Conservation (phyloP, 2,888 invertebrate species). For the Eupithecia pulchellata region DNA sequence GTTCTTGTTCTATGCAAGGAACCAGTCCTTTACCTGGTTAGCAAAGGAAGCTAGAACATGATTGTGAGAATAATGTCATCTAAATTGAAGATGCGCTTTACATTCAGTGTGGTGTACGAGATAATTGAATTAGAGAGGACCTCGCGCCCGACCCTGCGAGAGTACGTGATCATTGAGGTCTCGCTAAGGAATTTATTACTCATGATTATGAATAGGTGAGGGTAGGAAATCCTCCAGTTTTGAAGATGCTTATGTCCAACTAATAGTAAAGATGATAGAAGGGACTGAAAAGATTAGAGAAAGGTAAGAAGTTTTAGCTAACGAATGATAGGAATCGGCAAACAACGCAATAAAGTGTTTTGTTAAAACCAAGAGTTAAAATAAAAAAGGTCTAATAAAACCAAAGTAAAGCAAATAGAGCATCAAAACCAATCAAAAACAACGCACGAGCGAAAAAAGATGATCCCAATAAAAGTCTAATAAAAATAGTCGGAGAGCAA, state of each 20-base stretch:
- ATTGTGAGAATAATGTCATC: conserved; percentile 47
- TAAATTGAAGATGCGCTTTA: conserved; percentile 56
- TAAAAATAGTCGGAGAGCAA: conserved; percentile 41
- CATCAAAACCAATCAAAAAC: conserved; percentile 34
- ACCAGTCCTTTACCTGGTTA: not conserved
- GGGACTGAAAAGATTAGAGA: not conserved
- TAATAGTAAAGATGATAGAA: not conserved
- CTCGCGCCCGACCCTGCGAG: conserved; percentile 54
- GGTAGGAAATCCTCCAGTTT: not conserved
- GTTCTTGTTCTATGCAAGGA: not conserved
- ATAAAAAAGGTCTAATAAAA: not conserved
- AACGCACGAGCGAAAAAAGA: conserved; percentile 34
- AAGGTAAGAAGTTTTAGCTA: not conserved
- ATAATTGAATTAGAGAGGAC: conserved; percentile 66
- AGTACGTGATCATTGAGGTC: conserved; percentile 41
- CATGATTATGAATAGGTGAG: not conserved
- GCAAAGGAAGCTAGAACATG: not conserved
- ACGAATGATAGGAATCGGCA: not conserved
- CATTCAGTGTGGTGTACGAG: conserved; percentile 51
- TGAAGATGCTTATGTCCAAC: not conserved
- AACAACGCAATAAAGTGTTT: not conserved
- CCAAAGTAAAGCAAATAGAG: conserved; percentile 8
- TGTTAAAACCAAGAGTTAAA: not conserved
- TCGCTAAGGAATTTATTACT: conserved; percentile 7
- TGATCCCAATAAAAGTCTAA: conserved; percentile 37